These are phyloP conservation scores for Cheilosia vulpina DNA, from an alignment of 2,888 invertebrate species.

Conservation along the genomic window DNA sequence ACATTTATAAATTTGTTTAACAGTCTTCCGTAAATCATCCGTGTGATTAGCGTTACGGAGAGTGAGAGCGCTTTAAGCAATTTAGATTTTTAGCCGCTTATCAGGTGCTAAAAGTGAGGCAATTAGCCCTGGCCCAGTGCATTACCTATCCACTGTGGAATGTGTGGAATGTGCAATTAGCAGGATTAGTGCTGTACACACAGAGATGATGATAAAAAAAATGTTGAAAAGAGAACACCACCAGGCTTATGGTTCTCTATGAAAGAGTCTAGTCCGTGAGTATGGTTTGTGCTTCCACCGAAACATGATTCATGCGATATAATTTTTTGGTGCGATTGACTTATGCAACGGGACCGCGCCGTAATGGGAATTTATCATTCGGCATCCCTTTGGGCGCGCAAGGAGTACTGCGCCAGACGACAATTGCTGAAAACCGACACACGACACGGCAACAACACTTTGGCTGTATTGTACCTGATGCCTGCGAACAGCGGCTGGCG, in stretches of 20 bases:
- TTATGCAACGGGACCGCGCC: constrained; percentile 48
- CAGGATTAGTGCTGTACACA: constrained; percentile 50
- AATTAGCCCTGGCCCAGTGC: constrained; percentile 58
- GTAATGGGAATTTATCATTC: constrained; percentile 62
- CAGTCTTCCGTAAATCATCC: constrained; percentile 67
- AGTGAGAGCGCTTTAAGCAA: constrained; percentile 20
- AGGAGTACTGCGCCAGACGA: neutral
- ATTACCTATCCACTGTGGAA: constrained; percentile 67
- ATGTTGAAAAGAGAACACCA: constrained; percentile 19
- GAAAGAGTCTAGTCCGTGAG: constrained; percentile 46
- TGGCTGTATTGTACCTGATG: constrained; percentile 25
- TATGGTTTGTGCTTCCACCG: constrained; percentile 17
- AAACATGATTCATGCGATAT: constrained; percentile 61
- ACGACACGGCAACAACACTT: constrained; percentile 52
- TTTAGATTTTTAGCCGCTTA: constrained; percentile 55
- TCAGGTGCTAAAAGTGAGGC: constrained; percentile 74
- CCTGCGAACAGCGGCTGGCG: constrained; percentile 32
- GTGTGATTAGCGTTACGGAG: constrained; percentile 53
- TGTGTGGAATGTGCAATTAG: constrained; percentile 72
- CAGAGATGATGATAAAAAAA: constrained; percentile 49
- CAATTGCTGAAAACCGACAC: constrained; percentile 50
- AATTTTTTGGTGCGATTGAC: constrained; percentile 9
- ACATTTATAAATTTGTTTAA: constrained; percentile 28
- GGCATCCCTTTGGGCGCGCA: constrained; percentile 66
- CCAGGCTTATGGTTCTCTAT: constrained; percentile 49